These are phyloP conservation scores for Oedothorax gibbosus DNA, from an alignment of 1,140 invertebrate species.

Conservation along the genomic window DNA sequence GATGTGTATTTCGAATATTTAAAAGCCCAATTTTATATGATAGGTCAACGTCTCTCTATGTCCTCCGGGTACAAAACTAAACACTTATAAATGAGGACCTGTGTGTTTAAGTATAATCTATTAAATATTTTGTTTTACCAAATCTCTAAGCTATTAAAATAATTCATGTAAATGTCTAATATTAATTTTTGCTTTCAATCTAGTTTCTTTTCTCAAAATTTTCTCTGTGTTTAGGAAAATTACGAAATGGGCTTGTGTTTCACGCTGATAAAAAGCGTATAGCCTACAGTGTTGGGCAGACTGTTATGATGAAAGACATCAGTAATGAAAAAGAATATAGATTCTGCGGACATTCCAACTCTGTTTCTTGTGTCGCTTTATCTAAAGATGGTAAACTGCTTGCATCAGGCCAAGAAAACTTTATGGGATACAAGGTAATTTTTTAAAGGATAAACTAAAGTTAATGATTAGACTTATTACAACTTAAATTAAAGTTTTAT, in stretches of 20 bases:
- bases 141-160: too few species aligned
- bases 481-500: too few species aligned
- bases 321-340: constrained; percentile 79
- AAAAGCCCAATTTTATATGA: too few species aligned
- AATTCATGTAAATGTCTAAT: not conserved
- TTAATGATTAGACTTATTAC: too few species aligned
- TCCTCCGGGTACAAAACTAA: too few species aligned
- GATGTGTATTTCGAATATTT: too few species aligned
- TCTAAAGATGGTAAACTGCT: constrained; percentile 83
- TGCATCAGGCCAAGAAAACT: constrained; percentile 88
- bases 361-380: constrained; percentile 83
- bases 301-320: constrained; percentile 83
- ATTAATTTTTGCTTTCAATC: not conserved
- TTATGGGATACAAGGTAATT: constrained; percentile 87
- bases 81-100: too few species aligned
- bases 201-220: constrained; percentile 8
- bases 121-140: too few species aligned
- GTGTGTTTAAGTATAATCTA: too few species aligned
- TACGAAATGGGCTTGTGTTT: constrained; percentile 75
- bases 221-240: constrained; percentile 72
- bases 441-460: not conserved
- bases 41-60: too few species aligned
- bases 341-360: constrained; percentile 85
- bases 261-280: constrained; percentile 83
- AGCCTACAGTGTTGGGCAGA: constrained; percentile 86